These are phyloP conservation scores for Parnassius orleans DNA, from an alignment of 2,888 invertebrate species.

Conservation along the genomic window DNA sequence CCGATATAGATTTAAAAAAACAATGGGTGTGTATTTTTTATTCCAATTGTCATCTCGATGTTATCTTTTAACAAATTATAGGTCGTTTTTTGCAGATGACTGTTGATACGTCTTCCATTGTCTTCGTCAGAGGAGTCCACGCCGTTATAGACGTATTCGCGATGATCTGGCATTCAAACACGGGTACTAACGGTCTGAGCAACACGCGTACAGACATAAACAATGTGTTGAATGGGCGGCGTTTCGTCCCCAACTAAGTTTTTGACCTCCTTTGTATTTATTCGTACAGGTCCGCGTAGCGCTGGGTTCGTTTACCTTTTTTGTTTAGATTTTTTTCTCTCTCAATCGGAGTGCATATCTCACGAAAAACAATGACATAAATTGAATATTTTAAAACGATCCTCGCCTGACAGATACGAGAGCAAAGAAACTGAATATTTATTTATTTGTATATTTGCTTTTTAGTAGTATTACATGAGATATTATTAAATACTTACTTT, in stretches of 20 bases:
- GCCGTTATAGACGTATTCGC: neutral
- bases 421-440: too few species aligned
- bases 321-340: constrained; percentile 21
- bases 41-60: too few species aligned
- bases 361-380: constrained; percentile 13
- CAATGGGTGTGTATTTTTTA: too few species aligned
- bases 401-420: neutral
- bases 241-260: constrained; percentile 40
- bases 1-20: too few species aligned
- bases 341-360: constrained; percentile 3
- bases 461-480: too few species aligned
- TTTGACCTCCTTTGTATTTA: constrained; percentile 41
- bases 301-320: constrained; percentile 26
- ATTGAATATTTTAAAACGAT: constrained; percentile 16
- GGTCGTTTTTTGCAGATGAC: too few species aligned
- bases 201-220: constrained; percentile 17
- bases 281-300: constrained; percentile 22
- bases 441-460: too few species aligned
- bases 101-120: too few species aligned
- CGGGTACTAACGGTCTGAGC: neutral
- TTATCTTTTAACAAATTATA: too few species aligned
- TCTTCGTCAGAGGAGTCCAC: neutral
- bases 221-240: constrained; percentile 28
- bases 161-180: neutral
- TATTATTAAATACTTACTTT: too few species aligned